Conservation (phyloP, 2,888 invertebrate genomes). For the Athrips mouffetella region DNA sequence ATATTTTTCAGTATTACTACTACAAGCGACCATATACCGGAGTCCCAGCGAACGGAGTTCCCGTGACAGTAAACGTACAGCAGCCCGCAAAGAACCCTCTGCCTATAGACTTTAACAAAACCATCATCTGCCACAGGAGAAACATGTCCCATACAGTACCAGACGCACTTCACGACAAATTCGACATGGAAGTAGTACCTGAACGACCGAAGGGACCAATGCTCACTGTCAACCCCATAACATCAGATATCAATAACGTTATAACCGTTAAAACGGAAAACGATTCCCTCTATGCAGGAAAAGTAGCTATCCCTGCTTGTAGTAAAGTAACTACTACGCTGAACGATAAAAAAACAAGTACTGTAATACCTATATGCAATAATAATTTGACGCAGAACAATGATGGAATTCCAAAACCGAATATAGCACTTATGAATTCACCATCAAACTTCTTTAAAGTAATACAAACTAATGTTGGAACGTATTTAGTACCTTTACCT, state of each 20-base stretch:
- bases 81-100: conserved; percentile 38
- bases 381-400: not conserved
- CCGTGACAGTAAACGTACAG: conserved; percentile 27
- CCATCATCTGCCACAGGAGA: conserved; percentile 26
- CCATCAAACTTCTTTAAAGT: conserved; percentile 35
- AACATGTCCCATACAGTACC: conserved; percentile 21
- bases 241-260: not conserved
- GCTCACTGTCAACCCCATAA: not conserved
- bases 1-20: conserved; percentile 28
- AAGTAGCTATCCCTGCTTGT: not conserved
- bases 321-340: not conserved
- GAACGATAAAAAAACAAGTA: not conserved
- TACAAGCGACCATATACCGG: conserved; percentile 28
- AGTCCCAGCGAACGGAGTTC: conserved; percentile 38
- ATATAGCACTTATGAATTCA: not conserved
- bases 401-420: not conserved
- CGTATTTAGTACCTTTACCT: conserved; percentile 40
- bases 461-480: conserved; percentile 41
- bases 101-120: conserved; percentile 47
- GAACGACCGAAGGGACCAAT: not conserved
- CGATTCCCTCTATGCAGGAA: not conserved
- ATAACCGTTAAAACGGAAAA: not conserved
- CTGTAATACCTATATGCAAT: not conserved
- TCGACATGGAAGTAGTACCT: conserved; percentile 23
- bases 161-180: conserved; percentile 22